These are phyloP conservation scores for Globia sparganii DNA, from an alignment of 2,888 invertebrate species.

Conservation along the genomic window DNA sequence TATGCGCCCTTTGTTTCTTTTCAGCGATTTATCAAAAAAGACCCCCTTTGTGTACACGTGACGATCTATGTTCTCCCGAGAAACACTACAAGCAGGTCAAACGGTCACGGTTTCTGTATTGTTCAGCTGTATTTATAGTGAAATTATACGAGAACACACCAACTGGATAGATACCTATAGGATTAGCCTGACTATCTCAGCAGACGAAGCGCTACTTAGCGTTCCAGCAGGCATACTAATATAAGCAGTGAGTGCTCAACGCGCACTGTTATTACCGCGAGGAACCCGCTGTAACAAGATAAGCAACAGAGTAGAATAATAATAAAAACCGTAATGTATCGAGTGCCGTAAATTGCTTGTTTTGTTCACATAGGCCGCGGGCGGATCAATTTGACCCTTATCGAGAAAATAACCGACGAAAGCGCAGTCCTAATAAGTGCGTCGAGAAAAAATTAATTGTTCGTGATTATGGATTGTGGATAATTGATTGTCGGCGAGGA, in stretches of 20 bases:
- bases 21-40: slow-evolving; percentile 87
- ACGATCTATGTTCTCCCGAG: slow-evolving; percentile 61
- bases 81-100: slow-evolving; percentile 76
- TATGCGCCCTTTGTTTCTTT: slow-evolving; percentile 90
- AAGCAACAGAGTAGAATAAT: slow-evolving; percentile 79
- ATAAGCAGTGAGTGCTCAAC: slow-evolving; percentile 60
- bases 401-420: slow-evolving; percentile 88
- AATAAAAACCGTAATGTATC: slow-evolving; percentile 84
- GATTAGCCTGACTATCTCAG: slow-evolving; percentile 43
- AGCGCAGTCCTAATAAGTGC: slow-evolving; percentile 84
- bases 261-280: slow-evolving; percentile 75
- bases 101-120: slow-evolving; percentile 68
- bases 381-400: slow-evolving; percentile 87
- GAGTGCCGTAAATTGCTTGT: slow-evolving; percentile 85
- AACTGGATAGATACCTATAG: not conserved
- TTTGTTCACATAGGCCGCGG: slow-evolving; percentile 85
- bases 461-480: slow-evolving; percentile 86
- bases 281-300: slow-evolving; percentile 77
- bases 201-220: slow-evolving; percentile 51
- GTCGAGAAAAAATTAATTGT: slow-evolving; percentile 86
- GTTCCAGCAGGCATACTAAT: slow-evolving; percentile 61
- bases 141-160: slow-evolving; percentile 39
- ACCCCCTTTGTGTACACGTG: slow-evolving; percentile 73
- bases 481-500: slow-evolving; percentile 83
- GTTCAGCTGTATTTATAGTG: slow-evolving; percentile 50